These are phyloP conservation scores for Ichneumon xanthorius DNA, from an alignment of 2,888 invertebrate genomes.

Conservation along the genomic window DNA sequence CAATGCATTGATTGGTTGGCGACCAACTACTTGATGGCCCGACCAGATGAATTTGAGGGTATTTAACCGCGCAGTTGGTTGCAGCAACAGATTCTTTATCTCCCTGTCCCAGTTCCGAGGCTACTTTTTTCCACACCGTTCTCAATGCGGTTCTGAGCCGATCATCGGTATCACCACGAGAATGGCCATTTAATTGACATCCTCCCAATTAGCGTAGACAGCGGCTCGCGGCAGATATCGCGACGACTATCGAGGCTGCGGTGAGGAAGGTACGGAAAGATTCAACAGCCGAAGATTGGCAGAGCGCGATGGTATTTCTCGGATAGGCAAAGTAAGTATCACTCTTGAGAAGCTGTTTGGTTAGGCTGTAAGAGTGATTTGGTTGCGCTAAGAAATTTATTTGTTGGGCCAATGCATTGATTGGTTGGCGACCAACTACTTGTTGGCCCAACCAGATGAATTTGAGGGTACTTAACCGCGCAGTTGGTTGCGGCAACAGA, in stretches of 20 bases:
- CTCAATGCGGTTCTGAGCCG: neutral
- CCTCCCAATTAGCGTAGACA: slow-evolving; percentile 73
- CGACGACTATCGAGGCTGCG: slow-evolving; percentile 11
- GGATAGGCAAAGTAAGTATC: slow-evolving; percentile 79
- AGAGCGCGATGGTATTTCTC: slow-evolving; percentile 69
- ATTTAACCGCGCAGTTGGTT: too few relatives aligned
- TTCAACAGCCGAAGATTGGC: slow-evolving; percentile 19
- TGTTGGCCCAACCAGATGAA: neutral
- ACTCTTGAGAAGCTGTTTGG: slow-evolving; percentile 28
- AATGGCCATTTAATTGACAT: slow-evolving; percentile 69
- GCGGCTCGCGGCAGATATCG: slow-evolving; percentile 18
- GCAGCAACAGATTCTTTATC: neutral
- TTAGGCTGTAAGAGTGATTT: neutral
- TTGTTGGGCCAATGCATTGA: neutral
- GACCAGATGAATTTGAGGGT: neutral
- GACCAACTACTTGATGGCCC: too few relatives aligned
- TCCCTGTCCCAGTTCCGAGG: neutral
- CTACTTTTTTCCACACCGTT: neutral
- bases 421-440: too few relatives aligned
- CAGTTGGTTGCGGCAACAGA: too few relatives aligned
- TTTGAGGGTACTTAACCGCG: neutral
- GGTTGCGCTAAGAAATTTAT: neutral
- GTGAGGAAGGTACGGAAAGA: slow-evolving; percentile 10
- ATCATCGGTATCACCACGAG: neutral
- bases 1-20: too few relatives aligned